A percentile compares a stretch with the other conserved stretches of the same genome.
Conservation (phyloP, 2,888 invertebrate species). For the Chalcis sispes region DNA sequence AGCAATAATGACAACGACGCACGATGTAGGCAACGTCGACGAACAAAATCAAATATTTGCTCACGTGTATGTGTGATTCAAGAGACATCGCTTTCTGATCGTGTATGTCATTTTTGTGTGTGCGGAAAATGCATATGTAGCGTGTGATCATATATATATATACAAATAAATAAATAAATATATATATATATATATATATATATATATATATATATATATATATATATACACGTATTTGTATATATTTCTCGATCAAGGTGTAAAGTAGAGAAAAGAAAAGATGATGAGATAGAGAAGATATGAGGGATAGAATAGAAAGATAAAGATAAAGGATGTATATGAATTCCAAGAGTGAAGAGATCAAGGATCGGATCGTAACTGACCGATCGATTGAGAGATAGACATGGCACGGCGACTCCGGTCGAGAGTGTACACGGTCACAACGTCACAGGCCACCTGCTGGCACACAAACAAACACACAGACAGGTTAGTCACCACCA, state of each 20-base stretch:
- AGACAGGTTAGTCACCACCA: constrained; percentile 76
- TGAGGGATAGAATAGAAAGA: constrained; percentile 43
- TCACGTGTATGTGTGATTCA: constrained; percentile 10
- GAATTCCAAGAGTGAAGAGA: constrained; percentile 57
- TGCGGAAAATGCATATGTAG: constrained; percentile 44
- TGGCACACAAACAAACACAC: constrained; percentile 77
- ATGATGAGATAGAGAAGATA: background rate
- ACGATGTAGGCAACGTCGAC: too few relatives aligned
- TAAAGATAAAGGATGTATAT: constrained; percentile 41
- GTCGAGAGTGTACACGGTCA: constrained; percentile 75
- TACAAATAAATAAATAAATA: constrained; percentile 23
- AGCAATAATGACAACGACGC: constrained; percentile 18
- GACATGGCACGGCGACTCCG: constrained; percentile 76
- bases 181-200: background rate
- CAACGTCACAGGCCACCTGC: constrained; percentile 77
- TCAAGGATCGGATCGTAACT: constrained; percentile 59
- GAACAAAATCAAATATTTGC: constrained; percentile 26
- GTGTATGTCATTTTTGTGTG: constrained; percentile 35
- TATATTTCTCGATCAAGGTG: background rate
- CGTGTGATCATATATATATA: constrained; percentile 42
- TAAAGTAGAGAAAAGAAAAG: background rate
- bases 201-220: background rate
- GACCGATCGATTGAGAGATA: constrained; percentile 70
- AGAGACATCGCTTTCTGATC: constrained; percentile 20
- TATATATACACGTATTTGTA: background rate